Conservation (phyloP, 2,797 vertebrate species). For the Hypotaenidia okinawae region DNA sequence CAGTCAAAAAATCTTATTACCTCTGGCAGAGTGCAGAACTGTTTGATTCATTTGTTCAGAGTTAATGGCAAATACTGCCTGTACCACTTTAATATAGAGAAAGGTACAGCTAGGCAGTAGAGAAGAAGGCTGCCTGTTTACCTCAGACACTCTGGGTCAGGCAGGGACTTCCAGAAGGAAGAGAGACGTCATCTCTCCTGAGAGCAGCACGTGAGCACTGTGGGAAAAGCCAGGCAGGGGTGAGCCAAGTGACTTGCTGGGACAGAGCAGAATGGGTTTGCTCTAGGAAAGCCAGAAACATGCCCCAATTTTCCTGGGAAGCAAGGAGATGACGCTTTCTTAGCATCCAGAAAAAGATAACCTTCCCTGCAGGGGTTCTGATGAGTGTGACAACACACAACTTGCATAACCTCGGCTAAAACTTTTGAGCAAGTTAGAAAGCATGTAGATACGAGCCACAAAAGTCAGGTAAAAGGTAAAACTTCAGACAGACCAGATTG, state of each 20-base stretch:
- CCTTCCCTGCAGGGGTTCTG: neutral
- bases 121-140: neutral
- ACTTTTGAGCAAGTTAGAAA: neutral
- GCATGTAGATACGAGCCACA: fast-evolving
- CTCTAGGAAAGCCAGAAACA: neutral
- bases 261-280: neutral
- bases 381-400: fast-evolving
- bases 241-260: neutral
- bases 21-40: neutral
- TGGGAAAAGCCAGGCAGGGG: neutral
- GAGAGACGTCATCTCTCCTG: fast-evolving
- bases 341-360: neutral
- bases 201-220: neutral
- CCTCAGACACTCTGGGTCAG: neutral
- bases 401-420: neutral
- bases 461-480: neutral
- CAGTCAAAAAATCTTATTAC: neutral
- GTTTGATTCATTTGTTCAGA: neutral
- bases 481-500: neutral
- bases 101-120: neutral
- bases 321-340: neutral
- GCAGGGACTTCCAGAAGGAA: neutral
- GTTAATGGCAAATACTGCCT: neutral
- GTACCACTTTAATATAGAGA: neutral
- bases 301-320: neutral